Conservation (phyloP, 2,888 invertebrate genomes). For the Diaphora mendica region DNA sequence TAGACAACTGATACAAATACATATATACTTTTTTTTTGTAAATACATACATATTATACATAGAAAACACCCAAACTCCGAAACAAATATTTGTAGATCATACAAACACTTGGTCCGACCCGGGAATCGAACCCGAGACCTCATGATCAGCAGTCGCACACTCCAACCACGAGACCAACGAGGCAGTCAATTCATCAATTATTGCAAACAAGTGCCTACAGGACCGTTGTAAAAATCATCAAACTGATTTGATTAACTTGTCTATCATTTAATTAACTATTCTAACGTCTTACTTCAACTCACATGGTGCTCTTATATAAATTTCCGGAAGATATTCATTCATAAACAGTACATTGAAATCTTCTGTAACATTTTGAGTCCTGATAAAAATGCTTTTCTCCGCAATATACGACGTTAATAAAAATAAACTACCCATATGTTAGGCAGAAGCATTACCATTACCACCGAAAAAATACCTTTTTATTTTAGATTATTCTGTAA, state of each 20-base stretch:
- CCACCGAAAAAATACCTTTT: not conserved
- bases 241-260: not conserved
- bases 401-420: not conserved
- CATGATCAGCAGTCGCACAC: too few relatives aligned
- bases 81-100: too few relatives aligned
- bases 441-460: not conserved
- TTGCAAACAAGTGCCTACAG: not conserved
- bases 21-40: too few relatives aligned
- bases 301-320: not conserved
- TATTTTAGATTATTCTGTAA: conserved; percentile 10
- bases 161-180: too few relatives aligned
- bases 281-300: too few relatives aligned
- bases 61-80: too few relatives aligned
- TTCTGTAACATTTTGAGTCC: not conserved
- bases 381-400: not conserved
- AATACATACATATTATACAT: too few relatives aligned
- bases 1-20: too few relatives aligned
- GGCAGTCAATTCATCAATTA: too few relatives aligned
- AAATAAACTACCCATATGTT: conserved; percentile 1
- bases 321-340: not conserved
- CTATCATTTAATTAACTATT: too few relatives aligned
- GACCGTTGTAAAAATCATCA: not conserved
- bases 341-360: not conserved
- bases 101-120: too few relatives aligned
- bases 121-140: too few relatives aligned